phyloP scores from a whole-genome alignment of 2,888 invertebrate species.

The Xanthia togata region DNA sequence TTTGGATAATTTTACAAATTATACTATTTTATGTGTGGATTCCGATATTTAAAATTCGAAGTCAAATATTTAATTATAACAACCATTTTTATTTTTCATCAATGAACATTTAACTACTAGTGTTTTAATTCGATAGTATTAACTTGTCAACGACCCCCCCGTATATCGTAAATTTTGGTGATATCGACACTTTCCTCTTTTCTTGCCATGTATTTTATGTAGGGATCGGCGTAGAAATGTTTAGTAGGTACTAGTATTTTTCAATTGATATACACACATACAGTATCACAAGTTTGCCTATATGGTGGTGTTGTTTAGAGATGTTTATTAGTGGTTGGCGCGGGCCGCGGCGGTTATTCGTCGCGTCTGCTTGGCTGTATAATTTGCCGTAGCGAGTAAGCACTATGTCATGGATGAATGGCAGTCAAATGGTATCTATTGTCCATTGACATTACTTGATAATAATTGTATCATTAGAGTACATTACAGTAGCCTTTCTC shows the following conservation, averaged over 20 bases:
- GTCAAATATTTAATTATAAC: slow-evolving; percentile 79
- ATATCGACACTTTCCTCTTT: slow-evolving; percentile 87
- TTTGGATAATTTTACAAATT: slow-evolving; percentile 91
- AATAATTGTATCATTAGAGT: slow-evolving; percentile 91
- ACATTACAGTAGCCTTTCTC: slow-evolving; percentile 90
- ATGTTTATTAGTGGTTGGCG: slow-evolving; percentile 85
- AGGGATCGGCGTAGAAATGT: slow-evolving; percentile 87
- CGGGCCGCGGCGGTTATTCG: slow-evolving; percentile 80
- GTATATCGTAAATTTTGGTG: slow-evolving; percentile 80
- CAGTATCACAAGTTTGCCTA: slow-evolving; percentile 88
- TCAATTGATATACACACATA: slow-evolving; percentile 87
- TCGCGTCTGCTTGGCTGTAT: slow-evolving; percentile 84
- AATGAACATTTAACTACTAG: slow-evolving; percentile 76
- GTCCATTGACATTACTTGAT: slow-evolving; percentile 90
- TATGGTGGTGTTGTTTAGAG: slow-evolving; percentile 87
- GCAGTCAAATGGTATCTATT: slow-evolving; percentile 90
- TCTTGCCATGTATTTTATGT: slow-evolving; percentile 90
- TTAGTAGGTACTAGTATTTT: slow-evolving; percentile 87
- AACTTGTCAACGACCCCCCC: slow-evolving; percentile 75
- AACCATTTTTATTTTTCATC: slow-evolving; percentile 64
- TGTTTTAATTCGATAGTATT: slow-evolving; percentile 68
- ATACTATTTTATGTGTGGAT: slow-evolving; percentile 90
- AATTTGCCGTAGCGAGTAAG: slow-evolving; percentile 89
- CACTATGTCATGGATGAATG: slow-evolving; percentile 87
- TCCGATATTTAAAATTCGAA: slow-evolving; percentile 86